Conservation (phyloP, 2,888 invertebrate species). For the Apamea monoglypha region DNA sequence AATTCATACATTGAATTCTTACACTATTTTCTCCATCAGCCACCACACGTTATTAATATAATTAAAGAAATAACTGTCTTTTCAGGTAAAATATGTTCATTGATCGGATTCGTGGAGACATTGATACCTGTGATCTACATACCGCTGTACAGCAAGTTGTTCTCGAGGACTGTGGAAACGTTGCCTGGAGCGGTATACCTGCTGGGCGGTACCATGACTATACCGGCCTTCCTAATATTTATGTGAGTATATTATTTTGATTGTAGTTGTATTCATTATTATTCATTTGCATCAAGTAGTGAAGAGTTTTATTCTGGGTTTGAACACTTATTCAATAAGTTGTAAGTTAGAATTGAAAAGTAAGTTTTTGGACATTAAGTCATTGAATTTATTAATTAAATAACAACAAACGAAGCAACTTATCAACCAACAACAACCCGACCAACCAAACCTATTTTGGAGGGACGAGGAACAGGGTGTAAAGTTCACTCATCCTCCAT, state of each 20-base stretch:
- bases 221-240: conserved; percentile 86
- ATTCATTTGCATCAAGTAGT: background rate
- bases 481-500: too few relatives aligned
- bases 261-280: background rate
- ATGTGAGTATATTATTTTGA: conserved; percentile 78
- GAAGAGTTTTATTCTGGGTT: background rate
- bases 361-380: background rate
- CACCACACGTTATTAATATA: background rate
- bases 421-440: too few relatives aligned
- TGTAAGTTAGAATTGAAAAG: background rate
- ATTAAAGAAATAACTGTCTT: conserved; percentile 45
- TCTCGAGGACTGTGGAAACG: conserved; percentile 81
- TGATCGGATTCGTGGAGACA: conserved; percentile 90
- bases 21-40: background rate
- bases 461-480: too few relatives aligned
- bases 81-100: conserved; percentile 89
- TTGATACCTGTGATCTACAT: conserved; percentile 87
- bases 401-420: background rate
- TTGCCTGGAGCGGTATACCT: conserved; percentile 89
- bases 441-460: too few relatives aligned
- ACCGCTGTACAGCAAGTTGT: conserved; percentile 88
- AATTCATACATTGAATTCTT: background rate
- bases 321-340: background rate
- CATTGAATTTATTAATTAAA: background rate
- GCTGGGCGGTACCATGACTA: conserved; percentile 85